Evolutionary conservation across 92 coral and sea anemone genomes (phyloP).

Genomic region (Metridium senile): DNA sequence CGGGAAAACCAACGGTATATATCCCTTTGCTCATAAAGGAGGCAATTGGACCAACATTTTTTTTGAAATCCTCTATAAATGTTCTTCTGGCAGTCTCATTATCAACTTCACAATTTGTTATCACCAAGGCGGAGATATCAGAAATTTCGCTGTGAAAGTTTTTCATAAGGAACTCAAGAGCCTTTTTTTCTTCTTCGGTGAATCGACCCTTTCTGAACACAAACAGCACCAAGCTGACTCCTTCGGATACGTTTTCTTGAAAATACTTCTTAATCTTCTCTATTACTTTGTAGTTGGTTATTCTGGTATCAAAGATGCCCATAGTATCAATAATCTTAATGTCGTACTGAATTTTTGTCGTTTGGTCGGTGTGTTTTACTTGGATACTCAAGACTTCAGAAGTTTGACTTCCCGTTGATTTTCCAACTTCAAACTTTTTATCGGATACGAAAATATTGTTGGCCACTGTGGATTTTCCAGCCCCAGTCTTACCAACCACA

Average conservation of each 20-base stretch:
- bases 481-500: constrained; percentile 30
- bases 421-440: constrained; percentile 6
- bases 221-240: constrained; percentile 36
- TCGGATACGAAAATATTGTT: constrained; percentile 19
- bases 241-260: constrained; percentile 15
- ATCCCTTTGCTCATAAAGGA: constrained; percentile 12
- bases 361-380: background rate
- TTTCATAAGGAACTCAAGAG: background rate
- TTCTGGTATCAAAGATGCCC: constrained; percentile 13
- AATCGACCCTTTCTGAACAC: constrained; percentile 23
- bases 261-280: background rate
- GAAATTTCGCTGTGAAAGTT: background rate
- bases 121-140: constrained; percentile 4
- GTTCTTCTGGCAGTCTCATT: background rate
- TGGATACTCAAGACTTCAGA: background rate
- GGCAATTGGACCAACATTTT: background rate
- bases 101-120: background rate
- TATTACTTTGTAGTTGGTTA: background rate
- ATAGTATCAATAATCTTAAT: constrained; percentile 15
- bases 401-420: background rate
- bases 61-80: background rate
- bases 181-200: constrained; percentile 9
- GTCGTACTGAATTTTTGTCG: background rate
- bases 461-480: constrained; percentile 29
- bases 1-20: constrained; percentile 20